A percentile compares a stretch with the other conserved stretches of the same genome.
Conservation (phyloP, 2,797 vertebrate genomes). For the Esox lucius region DNA sequence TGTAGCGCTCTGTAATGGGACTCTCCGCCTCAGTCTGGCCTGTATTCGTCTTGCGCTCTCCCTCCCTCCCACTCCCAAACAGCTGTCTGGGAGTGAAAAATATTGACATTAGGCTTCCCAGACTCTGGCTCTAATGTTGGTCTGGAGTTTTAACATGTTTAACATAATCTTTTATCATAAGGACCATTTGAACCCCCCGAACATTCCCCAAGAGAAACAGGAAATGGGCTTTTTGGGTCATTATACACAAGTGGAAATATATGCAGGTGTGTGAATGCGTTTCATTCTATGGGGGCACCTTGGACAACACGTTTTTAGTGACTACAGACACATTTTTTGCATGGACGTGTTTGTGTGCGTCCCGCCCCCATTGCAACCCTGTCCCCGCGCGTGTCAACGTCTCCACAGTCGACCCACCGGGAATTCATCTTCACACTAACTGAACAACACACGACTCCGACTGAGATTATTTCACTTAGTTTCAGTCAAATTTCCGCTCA, state of each 20-base stretch:
- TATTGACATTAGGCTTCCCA: neutral
- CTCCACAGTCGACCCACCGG: neutral
- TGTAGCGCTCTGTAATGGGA: neutral
- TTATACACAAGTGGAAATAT: neutral
- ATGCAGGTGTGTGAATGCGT: neutral
- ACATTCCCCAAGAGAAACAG: neutral
- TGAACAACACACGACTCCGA: neutral
- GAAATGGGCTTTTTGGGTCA: neutral
- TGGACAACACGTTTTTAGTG: neutral
- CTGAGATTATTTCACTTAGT: neutral
- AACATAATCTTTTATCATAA: neutral
- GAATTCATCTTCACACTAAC: neutral
- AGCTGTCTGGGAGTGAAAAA: neutral
- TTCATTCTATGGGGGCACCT: neutral
- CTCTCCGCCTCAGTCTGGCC: neutral
- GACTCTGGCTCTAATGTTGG: neutral
- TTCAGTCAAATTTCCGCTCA: neutral
- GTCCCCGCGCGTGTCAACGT: neutral
- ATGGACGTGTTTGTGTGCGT: neutral
- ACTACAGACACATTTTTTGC: neutral
- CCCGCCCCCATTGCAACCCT: no score
- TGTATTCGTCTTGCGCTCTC: neutral
- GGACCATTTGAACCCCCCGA: neutral
- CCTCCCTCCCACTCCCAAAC: neutral
- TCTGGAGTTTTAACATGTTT: neutral